Percentiles rank a stretch among this genome's conserved stretches.
Conservation (phyloP, 1,140 invertebrate genomes). For the Cotesia vestalis region DNA sequence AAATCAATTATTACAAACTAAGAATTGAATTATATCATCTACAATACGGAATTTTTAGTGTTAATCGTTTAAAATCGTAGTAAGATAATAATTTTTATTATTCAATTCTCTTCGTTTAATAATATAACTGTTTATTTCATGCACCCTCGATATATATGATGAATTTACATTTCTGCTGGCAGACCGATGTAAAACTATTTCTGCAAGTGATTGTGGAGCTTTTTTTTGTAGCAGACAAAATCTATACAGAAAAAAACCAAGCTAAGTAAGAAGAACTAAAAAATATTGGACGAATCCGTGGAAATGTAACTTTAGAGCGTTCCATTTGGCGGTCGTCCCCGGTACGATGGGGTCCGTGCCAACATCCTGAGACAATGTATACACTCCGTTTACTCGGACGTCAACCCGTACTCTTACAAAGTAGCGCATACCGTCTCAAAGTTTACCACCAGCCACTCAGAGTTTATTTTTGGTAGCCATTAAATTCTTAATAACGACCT, state of each 20-base stretch:
- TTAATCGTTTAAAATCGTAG: no score
- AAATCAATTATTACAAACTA: no score
- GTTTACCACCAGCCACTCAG: neutral
- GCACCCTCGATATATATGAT: no score
- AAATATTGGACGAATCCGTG: constrained; percentile 3
- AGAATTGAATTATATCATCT: no score
- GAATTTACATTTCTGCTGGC: no score
- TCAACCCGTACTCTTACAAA: neutral
- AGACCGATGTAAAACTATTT: neutral
- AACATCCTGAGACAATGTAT: constrained; percentile 16
- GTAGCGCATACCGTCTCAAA: neutral
- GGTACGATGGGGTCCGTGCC: constrained; percentile 4
- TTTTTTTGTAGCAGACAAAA: neutral
- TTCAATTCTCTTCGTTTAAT: no score
- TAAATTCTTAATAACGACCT: constrained; percentile 5
- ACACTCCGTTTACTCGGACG: constrained; percentile 8
- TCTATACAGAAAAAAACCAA: neutral
- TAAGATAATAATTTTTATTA: no score
- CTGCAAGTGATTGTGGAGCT: neutral
- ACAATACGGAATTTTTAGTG: no score
- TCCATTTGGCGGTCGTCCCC: constrained; percentile 9
- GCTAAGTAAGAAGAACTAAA: neutral
- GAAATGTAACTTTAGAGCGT: constrained; percentile 11
- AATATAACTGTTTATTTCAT: no score
- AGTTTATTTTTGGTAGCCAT: neutral